Conservation (phyloP, 2,113 vertebrate species). For the Saccopteryx bilineata region DNA sequence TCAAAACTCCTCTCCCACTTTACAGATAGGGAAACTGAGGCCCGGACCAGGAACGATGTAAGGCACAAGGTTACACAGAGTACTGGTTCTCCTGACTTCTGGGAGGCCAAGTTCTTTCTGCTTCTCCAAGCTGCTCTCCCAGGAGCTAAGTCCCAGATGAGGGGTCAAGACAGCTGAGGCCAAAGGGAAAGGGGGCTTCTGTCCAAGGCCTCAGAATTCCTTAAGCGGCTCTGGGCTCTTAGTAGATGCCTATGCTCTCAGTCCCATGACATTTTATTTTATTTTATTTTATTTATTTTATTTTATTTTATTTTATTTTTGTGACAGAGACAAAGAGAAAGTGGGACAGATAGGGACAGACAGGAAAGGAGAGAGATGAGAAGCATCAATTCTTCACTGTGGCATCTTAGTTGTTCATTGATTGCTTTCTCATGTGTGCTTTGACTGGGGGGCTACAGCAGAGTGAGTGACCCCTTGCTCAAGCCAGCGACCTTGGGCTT, state of each 20-base stretch:
- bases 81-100: neutral
- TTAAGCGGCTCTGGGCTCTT: neutral
- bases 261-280: too few species aligned
- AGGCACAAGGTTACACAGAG: neutral
- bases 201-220: neutral
- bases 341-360: too few species aligned
- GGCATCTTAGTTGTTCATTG: too few species aligned
- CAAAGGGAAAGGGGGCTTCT: neutral
- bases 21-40: constrained; percentile 12
- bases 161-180: neutral
- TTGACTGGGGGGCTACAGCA: too few species aligned
- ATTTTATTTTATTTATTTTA: too few species aligned
- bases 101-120: neutral
- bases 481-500: too few species aligned
- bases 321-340: too few species aligned
- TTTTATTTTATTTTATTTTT: too few species aligned
- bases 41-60: neutral
- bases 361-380: too few species aligned
- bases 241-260: neutral
- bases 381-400: too few species aligned
- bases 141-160: neutral
- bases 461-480: too few species aligned
- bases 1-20: neutral
- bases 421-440: too few species aligned
- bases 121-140: neutral